phyloP scores from a whole-genome alignment of 1,140 invertebrate genomes.

The Mizuhopecten yessoensis region DNA sequence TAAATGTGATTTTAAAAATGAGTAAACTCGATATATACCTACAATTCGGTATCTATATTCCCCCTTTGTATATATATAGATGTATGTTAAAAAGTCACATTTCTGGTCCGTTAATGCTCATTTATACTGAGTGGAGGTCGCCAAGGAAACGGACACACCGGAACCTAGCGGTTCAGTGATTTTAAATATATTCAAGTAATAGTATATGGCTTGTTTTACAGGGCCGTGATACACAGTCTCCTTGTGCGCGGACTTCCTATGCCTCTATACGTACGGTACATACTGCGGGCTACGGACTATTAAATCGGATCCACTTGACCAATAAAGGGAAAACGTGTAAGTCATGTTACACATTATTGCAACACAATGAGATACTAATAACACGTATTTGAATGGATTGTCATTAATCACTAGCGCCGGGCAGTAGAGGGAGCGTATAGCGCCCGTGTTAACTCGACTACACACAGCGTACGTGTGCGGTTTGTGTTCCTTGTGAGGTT shows the following conservation, averaged over 20 bases:
- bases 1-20: too few relatives aligned
- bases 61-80: too few relatives aligned
- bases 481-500: not conserved
- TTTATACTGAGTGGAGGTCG: not conserved
- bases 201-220: not conserved
- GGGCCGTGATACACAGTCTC: not conserved
- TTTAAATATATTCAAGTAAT: not conserved
- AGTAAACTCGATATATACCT: too few relatives aligned
- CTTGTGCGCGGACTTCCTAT: not conserved
- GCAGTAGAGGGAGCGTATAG: too few relatives aligned
- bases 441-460: not conserved
- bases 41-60: too few relatives aligned
- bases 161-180: not conserved
- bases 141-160: not conserved
- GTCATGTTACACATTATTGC: not conserved
- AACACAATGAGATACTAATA: not conserved
- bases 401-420: not conserved
- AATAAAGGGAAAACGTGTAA: not conserved
- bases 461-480: not conserved
- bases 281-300: not conserved
- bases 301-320: not conserved
- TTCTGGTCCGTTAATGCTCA: too few relatives aligned
- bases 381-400: not conserved
- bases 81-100: too few relatives aligned
- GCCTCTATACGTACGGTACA: not conserved